Conservation (phyloP, 2,797 vertebrate species). For the Peromyscus attwateri region DNA sequence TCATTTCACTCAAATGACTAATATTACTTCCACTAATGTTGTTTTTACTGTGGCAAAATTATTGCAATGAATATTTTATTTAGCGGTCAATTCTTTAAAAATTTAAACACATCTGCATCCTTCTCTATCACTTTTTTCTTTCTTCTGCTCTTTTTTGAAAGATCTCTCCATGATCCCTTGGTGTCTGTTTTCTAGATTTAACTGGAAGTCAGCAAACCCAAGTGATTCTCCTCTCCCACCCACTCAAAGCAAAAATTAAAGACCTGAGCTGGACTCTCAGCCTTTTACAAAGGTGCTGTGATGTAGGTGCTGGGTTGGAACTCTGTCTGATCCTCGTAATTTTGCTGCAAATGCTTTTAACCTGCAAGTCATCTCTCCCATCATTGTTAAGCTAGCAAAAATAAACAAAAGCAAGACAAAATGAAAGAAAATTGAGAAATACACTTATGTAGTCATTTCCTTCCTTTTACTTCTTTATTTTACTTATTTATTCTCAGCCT, state of each 20-base stretch:
- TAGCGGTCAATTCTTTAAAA: not conserved
- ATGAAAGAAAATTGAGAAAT: not conserved
- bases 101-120: not conserved
- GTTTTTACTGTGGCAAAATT: not conserved
- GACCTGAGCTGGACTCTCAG: not conserved
- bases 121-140: too few species aligned
- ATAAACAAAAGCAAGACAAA: not conserved
- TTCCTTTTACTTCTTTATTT: not conserved
- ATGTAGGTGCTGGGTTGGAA: not conserved
- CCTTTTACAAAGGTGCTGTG: not conserved
- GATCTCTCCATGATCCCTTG: not conserved
- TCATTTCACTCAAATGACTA: not conserved
- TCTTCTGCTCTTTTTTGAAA: not conserved
- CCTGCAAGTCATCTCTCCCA: not conserved
- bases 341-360: not conserved
- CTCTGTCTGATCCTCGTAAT: not conserved
- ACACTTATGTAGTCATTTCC: not conserved
- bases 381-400: not conserved
- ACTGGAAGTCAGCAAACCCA: not conserved
- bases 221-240: not conserved
- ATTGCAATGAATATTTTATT: constrained; percentile 16
- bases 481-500: not conserved
- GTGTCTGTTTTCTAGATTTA: not conserved
- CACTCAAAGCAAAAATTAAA: not conserved
- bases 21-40: not conserved